phyloP scores from a whole-genome alignment of 1,140 invertebrate genomes.

The Globodera rostochiensis region DNA sequence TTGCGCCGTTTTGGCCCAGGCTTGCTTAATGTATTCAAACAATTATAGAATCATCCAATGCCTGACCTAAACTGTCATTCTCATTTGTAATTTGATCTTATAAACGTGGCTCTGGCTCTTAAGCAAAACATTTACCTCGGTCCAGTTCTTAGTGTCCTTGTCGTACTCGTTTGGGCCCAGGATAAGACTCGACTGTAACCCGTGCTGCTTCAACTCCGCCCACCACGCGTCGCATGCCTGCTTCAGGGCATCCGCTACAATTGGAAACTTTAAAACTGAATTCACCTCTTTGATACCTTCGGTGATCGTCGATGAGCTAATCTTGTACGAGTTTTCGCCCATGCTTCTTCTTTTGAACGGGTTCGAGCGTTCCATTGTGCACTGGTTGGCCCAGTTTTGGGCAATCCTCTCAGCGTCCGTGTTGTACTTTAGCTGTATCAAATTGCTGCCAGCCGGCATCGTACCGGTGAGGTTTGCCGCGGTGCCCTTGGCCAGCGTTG shows the following conservation, averaged over 20 bases:
- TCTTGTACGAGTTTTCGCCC: constrained; percentile 17
- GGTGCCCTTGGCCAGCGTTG: constrained; percentile 10
- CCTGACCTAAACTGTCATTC: too few species aligned
- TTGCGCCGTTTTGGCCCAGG: constrained; percentile 7
- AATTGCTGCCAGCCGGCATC: constrained; percentile 1
- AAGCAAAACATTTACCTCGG: not conserved
- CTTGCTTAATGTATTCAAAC: not conserved
- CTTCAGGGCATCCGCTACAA: constrained; percentile 10
- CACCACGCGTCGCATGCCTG: constrained; percentile 7
- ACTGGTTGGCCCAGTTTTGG: constrained; percentile 7
- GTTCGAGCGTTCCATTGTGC: not conserved
- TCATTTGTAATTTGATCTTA: too few species aligned
- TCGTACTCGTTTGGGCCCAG: constrained; percentile 4
- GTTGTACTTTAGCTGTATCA: not conserved
- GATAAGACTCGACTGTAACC: constrained; percentile 8
- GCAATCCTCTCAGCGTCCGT: not conserved
- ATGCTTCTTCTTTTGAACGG: not conserved
- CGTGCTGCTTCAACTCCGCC: constrained; percentile 6
- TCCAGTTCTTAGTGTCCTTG: constrained; percentile 10
- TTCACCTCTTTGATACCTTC: not conserved
- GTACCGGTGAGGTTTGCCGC: not conserved
- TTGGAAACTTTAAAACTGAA: not conserved
- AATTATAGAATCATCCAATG: too few species aligned
- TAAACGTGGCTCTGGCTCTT: too few species aligned
- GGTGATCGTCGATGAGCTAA: not conserved